A percentile compares a stretch with the other conserved stretches of the same genome.
These are phyloP conservation scores for Leptogaster cylindrica DNA, from an alignment of 2,888 invertebrate species.

Conservation along the genomic window DNA sequence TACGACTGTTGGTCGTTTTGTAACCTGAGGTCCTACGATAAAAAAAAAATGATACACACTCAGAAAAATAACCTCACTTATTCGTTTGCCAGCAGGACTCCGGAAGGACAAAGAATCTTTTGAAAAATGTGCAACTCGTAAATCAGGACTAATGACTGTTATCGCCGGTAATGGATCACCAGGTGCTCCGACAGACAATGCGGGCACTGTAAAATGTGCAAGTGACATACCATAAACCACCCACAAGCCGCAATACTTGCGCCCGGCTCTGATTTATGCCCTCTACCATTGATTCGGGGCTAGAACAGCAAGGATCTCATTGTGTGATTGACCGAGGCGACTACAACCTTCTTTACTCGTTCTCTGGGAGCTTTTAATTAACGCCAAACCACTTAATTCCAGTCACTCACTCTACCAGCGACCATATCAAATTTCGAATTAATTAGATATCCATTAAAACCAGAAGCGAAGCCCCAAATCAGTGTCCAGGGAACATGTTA, in stretches of 20 bases:
- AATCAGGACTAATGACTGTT: constrained; percentile 33
- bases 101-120: constrained; percentile 5
- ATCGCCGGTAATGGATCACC: constrained; percentile 29
- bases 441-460: constrained; percentile 33
- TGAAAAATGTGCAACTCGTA: constrained; percentile 5
- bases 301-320: not conserved
- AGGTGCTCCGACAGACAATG: constrained; percentile 26
- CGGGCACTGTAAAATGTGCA: constrained; percentile 13
- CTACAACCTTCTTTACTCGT: not conserved
- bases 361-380: not conserved
- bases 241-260: not conserved
- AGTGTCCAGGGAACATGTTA: constrained; percentile 1
- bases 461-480: constrained; percentile 36
- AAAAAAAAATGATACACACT: too few relatives aligned
- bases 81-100: not conserved
- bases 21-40: too few relatives aligned
- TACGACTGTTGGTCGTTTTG: constrained; percentile 13
- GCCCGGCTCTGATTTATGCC: not conserved
- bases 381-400: not conserved
- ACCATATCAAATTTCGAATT: constrained; percentile 35
- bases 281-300: not conserved
- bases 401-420: not conserved
- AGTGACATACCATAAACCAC: constrained; percentile 35
- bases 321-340: constrained; percentile 4
- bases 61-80: not conserved